phyloP scores from a whole-genome alignment of 2,888 invertebrate genomes.

The Incurvaria masculella region DNA sequence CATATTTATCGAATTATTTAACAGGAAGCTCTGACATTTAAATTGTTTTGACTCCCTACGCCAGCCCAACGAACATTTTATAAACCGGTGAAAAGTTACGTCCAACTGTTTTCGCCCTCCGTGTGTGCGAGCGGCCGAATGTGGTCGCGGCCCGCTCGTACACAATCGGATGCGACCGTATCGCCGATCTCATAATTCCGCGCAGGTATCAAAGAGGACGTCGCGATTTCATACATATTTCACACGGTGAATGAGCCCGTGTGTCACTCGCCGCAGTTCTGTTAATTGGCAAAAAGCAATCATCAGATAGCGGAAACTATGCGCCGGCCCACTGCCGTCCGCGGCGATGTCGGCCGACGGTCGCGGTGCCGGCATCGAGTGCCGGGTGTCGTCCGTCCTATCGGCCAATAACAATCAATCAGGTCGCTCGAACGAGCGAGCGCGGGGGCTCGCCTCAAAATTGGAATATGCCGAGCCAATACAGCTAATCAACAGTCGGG shows the following conservation, averaged over 20 bases:
- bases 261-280: conserved; percentile 50
- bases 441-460: conserved; percentile 28
- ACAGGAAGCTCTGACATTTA: background rate
- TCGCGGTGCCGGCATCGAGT: background rate
- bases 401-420: conserved; percentile 39
- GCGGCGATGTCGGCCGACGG: background rate
- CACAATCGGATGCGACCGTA: background rate
- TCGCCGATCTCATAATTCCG: background rate
- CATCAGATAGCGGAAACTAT: conserved; percentile 50
- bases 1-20: background rate
- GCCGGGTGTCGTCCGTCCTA: background rate
- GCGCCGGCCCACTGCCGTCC: conserved; percentile 18
- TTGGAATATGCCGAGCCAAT: conserved; percentile 33
- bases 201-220: background rate
- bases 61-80: too few relatives aligned
- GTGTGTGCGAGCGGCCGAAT: too few relatives aligned
- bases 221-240: conserved; percentile 50
- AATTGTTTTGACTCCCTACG: background rate
- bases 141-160: too few relatives aligned
- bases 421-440: conserved; percentile 26
- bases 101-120: too few relatives aligned
- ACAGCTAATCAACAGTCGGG: conserved; percentile 38
- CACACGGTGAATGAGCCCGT: conserved; percentile 53
- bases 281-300: conserved; percentile 59
- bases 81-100: too few relatives aligned